Base-by-base conservation (phyloP, 2,888 invertebrate genomes). In the Melolontha melolontha region DNA sequence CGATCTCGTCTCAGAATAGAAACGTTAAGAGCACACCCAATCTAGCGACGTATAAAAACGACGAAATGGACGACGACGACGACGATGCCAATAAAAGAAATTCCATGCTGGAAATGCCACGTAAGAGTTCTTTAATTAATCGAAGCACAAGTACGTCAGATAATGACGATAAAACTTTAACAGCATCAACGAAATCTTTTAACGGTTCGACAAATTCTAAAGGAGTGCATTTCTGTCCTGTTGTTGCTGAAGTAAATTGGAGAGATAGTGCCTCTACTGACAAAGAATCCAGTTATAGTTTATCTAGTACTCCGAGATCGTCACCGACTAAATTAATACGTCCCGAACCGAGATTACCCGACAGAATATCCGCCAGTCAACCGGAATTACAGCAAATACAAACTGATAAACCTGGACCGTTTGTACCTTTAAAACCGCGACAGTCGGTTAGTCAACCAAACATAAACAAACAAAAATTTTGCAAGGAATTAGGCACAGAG, bases 241-340 rank as follows among this genome's bases (percentile, higher is more conserved):
- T 93, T 62, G 92, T 93, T 11, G 90, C 91, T 54, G 92, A 93
- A 83, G 91, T 93, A 70, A 91, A 91, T 79, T 93, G 93, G 92
- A 87, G 89, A 73, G 91, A 92, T 67, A 68, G 66, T 59, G 41
- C 47, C 17, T 70, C 70, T 6, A 79, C 77, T 0, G 81, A 82
- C 59, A 73, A 79, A 16, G 80, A 80, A 67, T 80, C 81, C 4
- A 79, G 79, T 67, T 80, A 79, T 69, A 81, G 81, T 57, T 70
- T 81, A 27, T 77, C 77, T 5, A 80, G 80, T 66, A 79, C 79
- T n/a, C 81, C 82, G 7, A 81, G 80, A 54, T 70, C 78, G 29
- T 71, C 79, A 29, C 73, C 71, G 63, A 75, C 73, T 40, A 71
- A 64, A 55, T 40, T 76, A 11, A 64, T 73, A 27, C 73, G 72